phyloP scores from a whole-genome alignment of 2,888 invertebrate genomes.

The Rhorus exstirpatorius region DNA sequence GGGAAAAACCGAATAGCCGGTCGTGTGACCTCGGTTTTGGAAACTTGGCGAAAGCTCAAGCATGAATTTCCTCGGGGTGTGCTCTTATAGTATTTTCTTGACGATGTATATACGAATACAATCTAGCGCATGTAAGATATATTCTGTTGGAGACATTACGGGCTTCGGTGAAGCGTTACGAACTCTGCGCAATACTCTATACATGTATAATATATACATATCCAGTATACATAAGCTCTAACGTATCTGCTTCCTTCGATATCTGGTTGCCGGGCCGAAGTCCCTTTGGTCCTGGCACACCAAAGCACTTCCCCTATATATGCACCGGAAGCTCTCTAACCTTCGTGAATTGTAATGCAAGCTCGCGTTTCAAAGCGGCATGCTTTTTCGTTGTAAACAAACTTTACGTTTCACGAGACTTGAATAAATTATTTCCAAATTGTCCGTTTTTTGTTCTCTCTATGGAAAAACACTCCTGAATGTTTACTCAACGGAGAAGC shows the following conservation, averaged over 20 bases:
- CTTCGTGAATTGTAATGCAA: too few species aligned
- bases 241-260: background rate
- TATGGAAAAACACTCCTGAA: too few species aligned
- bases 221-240: background rate
- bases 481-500: too few species aligned
- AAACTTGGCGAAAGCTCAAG: conserved; percentile 60
- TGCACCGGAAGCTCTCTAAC: background rate
- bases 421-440: too few species aligned
- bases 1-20: conserved; percentile 44
- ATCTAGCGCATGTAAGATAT: conserved; percentile 28
- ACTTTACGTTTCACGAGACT: background rate
- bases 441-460: too few species aligned
- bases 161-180: conserved; percentile 44
- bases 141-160: conserved; percentile 52
- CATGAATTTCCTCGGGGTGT: conserved; percentile 64
- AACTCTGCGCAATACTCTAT: conserved; percentile 17
- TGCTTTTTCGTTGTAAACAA: background rate
- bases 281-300: conserved; percentile 1
- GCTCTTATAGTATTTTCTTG: conserved; percentile 46
- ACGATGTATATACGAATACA: background rate
- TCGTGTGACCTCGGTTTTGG: conserved; percentile 65
- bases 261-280: conserved; percentile 7
- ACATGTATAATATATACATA: conserved; percentile 20
- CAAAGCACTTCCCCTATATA: background rate
- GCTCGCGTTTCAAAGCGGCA: background rate